phyloP scores from a whole-genome alignment of 2,888 invertebrate genomes.

The Aleiodes alternator region DNA sequence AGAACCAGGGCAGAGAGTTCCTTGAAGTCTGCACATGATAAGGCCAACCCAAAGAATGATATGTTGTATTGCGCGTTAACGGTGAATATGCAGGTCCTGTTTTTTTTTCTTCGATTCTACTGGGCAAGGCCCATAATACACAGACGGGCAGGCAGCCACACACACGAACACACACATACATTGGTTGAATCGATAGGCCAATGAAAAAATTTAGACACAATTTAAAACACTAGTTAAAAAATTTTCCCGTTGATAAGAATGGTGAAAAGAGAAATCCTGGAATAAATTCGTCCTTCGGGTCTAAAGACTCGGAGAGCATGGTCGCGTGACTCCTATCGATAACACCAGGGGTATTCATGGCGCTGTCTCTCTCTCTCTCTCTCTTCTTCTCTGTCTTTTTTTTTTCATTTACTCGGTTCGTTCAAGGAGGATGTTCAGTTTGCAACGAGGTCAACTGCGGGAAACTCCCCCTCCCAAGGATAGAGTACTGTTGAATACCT shows the following conservation, averaged over 20 bases:
- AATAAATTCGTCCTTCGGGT: conserved; percentile 54
- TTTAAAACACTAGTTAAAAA: conserved; percentile 4
- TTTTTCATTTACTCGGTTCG: conserved; percentile 3
- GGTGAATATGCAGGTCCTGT: conserved; percentile 42
- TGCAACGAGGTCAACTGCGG: conserved; percentile 42
- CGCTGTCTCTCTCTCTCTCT: conserved; percentile 39
- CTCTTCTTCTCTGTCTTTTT: background rate
- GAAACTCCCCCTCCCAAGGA: conserved; percentile 27
- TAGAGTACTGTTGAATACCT: conserved; percentile 19
- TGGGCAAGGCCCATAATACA: conserved; percentile 20
- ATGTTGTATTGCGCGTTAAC: conserved; percentile 47
- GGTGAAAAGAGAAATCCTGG: conserved; percentile 58
- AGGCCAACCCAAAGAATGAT: conserved; percentile 41
- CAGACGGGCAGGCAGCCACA: too few relatives aligned
- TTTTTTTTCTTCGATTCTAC: background rate
- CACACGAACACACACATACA: too few relatives aligned
- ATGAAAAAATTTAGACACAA: background rate
- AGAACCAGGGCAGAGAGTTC: conserved; percentile 44
- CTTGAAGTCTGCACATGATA: conserved; percentile 35
- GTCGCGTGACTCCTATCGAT: conserved; percentile 65
- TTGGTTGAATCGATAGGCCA: background rate
- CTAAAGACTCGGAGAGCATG: conserved; percentile 19
- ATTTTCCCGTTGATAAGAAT: conserved; percentile 26
- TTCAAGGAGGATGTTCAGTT: conserved; percentile 45
- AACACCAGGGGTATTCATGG: conserved; percentile 51